Conservation (phyloP, 2,113 vertebrate genomes). For the Peromyscus californicus region DNA sequence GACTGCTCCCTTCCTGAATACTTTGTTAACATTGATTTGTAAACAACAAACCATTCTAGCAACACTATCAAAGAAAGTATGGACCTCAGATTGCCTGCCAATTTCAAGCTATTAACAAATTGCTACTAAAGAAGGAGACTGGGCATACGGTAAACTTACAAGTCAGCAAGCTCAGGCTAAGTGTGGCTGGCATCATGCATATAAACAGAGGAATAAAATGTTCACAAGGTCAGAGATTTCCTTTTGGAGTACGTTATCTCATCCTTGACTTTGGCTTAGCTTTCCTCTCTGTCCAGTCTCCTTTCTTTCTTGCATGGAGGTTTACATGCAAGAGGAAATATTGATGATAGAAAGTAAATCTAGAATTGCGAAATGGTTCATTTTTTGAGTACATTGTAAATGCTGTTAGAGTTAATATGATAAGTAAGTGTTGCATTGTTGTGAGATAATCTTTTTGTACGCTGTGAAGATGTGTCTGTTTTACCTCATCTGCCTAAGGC, state of each 20-base stretch:
- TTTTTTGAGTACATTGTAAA: neutral
- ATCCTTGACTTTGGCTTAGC: neutral
- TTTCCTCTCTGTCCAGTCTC: neutral
- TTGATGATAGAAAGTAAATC: neutral
- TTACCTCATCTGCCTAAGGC: neutral
- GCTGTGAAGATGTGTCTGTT: neutral
- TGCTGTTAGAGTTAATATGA: neutral
- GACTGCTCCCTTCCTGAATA: constrained; percentile 69
- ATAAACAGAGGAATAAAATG: neutral
- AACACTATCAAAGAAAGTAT: neutral
- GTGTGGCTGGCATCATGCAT: neutral
- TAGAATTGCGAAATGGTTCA: neutral
- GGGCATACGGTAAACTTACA: neutral
- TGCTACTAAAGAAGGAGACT: neutral
- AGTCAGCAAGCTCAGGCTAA: neutral
- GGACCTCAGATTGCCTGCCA: neutral
- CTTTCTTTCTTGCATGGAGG: constrained; percentile 45
- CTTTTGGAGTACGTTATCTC: neutral
- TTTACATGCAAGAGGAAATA: constrained; percentile 4
- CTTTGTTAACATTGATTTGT: constrained; percentile 76
- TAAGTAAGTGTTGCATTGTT: neutral
- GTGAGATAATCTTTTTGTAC: neutral
- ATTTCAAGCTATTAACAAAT: neutral
- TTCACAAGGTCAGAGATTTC: neutral
- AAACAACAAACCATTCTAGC: constrained; percentile 67